Evolutionary conservation across 2,797 vertebrate genomes (phyloP), one percentile per base, ranked within the genome.

Genomic region (Pangasius krempfi): DNA sequence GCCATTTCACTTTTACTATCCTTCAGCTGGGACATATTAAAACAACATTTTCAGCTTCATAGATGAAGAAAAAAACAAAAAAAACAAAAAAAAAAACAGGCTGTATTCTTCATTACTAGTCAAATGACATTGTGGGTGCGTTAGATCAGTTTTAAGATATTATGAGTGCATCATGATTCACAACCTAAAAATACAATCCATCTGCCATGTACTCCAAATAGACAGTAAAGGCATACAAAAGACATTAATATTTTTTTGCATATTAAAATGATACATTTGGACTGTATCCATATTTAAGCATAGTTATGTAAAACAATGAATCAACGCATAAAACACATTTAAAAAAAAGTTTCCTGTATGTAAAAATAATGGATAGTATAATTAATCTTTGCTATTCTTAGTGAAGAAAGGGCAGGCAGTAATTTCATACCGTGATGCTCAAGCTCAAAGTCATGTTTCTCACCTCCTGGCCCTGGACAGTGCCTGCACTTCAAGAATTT

Each of bases 1-100:
- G 90, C 93, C 92, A 89, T 94, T 93, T 52, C 44, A 60, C 92
- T 94, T 93, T 94, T 91, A 94, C 37, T 84, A 40, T 91, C 89
- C 92, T 93, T 94, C 91, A 89, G 76, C 87, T 92, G 90, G 82
- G 66, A 88, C 14, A n/a, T 47, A 87, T 60, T 80, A 87, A 85
- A 88, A 90, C 18, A 72, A 66, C 88, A 82, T 89, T 80, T 89
- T 62, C 64, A 90, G 88, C 85, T 78, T 86, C 76, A 73, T 30
- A 90, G 91, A 95, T 91, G 90, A 40, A 81, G 20, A 54, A 14
- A 54, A 3, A 16, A 4, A 54, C 5, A 58, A 54, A 54, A 13
- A 58, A 58, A 20, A 22, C 1, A 52, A 62, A 12, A 90, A 92
- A 9, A 82, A 44, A 62, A 25, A 91, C 89, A 92, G 92, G 88